Base-by-base conservation (phyloP, 2,113 vertebrate genomes). In the Cyanoramphus novaezelandiae region DNA sequence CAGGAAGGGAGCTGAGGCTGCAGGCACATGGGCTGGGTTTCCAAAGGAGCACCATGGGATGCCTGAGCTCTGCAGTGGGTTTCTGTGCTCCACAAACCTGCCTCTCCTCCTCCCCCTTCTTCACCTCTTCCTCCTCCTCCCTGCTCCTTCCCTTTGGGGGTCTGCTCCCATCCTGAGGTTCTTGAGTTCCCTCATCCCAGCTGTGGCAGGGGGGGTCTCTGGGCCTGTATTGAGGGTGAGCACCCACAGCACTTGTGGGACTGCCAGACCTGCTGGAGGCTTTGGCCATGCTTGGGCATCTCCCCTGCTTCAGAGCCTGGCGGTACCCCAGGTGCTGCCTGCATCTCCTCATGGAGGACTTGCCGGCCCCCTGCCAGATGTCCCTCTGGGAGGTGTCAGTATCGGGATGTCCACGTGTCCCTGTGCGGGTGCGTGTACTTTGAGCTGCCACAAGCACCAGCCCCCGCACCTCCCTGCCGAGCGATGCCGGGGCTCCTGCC, bases 321-420 rank as follows among this genome's bases (percentile, higher is more conserved):
- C 25, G 18, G 7, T 28, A 4, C 9, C 41, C 25, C 60, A 37
- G 33, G 28, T 19, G 18, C 71, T 82, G 71, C 47, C 43, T 64
- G n/a, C 20, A 33, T 9, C 24, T 55, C 52, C 46, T 39, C 3
- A 8, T 27, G 21, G 25, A 17, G 57, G 49, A 19, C 39, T 64
- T 65, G 12, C 50, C 20, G 68, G 43, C 67, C 25, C 24, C 21
- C 8, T 18, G 47, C 11, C n/a, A 68, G 60, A 0, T 59, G 62
- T 28, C 46, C 4, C 2, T 17, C 25, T 50, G n/a, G 76, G 35
- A 57, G 25, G 37, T 14, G 63, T 9, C 11, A 3, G 35, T 62
- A 44, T 7, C 3, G 1, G 8, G 12, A 33, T 67, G n/a, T 18
- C 21, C 4, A 2, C 6, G 35, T 47, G 27, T 41, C 3, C 1